phyloP scores from a whole-genome alignment of 2,113 vertebrate genomes.

The Fukomys damarensis region DNA sequence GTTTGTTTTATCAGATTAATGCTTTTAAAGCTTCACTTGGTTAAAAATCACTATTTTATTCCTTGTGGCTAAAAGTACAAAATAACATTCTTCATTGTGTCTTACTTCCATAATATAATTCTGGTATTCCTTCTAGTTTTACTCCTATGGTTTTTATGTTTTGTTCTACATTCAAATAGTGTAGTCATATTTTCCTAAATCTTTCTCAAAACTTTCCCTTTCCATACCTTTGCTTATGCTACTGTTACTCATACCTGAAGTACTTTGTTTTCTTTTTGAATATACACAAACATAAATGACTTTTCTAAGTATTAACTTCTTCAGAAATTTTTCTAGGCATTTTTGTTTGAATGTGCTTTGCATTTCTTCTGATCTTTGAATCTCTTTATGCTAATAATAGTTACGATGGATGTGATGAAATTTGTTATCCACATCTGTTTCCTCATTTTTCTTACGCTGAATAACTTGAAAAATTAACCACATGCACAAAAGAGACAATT shows the following conservation, averaged over 20 bases:
- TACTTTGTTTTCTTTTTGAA: background rate
- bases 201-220: background rate
- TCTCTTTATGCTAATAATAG: background rate
- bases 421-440: background rate
- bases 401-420: background rate
- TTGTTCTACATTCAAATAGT: background rate
- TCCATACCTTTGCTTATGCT: background rate
- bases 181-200: background rate
- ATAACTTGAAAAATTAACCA: background rate
- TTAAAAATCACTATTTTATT: background rate
- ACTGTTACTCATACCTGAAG: background rate
- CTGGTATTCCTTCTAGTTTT: background rate
- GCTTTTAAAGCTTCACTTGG: background rate
- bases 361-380: background rate
- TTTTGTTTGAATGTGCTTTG: background rate
- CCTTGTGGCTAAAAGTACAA: background rate
- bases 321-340: background rate
- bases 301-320: background rate
- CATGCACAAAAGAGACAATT: background rate
- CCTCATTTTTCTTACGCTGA: background rate
- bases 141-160: background rate
- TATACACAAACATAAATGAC: background rate
- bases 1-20: background rate
- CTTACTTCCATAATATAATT: background rate
- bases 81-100: background rate